Percentiles rank a stretch among this genome's conserved stretches.
phyloP scores from a whole-genome alignment of 2,113 vertebrate genomes.

The Ornithorhynchus anatinus region DNA sequence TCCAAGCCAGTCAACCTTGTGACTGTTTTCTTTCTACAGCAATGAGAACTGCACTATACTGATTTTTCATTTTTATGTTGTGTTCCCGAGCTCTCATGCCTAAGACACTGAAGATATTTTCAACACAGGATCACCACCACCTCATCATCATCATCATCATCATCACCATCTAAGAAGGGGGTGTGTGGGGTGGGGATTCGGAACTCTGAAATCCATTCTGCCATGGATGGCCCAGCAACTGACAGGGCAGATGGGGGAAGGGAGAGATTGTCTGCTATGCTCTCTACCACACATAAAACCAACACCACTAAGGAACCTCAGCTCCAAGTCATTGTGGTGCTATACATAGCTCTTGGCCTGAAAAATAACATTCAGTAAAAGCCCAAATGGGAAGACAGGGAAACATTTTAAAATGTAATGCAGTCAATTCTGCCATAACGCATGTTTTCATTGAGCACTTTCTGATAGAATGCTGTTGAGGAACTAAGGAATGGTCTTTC shows the following conservation, averaged over 20 bases:
- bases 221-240: conserved; percentile 55
- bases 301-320: conserved; percentile 37
- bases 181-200: not conserved
- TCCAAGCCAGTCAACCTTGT: conserved; percentile 73
- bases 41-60: conserved; percentile 71
- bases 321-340: conserved; percentile 62
- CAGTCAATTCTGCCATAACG: no score
- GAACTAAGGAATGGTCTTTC: no score
- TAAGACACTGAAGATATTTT: conserved; percentile 70
- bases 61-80: conserved; percentile 53
- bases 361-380: conserved; percentile 19
- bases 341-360: conserved; percentile 45
- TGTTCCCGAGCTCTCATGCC: conserved; percentile 73
- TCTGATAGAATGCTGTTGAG: no score
- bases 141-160: not conserved
- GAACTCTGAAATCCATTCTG: conserved; percentile 65
- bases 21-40: conserved; percentile 42
- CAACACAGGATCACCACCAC: conserved; percentile 26
- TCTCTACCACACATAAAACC: conserved; percentile 54
- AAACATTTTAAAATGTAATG: conserved; percentile 12
- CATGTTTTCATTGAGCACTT: no score
- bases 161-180: not conserved
- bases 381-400: conserved; percentile 51
- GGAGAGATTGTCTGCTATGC: conserved; percentile 45
- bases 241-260: conserved; percentile 6